phyloP scores from a whole-genome alignment of 2,888 invertebrate genomes.

The Sisyra terminalis region DNA sequence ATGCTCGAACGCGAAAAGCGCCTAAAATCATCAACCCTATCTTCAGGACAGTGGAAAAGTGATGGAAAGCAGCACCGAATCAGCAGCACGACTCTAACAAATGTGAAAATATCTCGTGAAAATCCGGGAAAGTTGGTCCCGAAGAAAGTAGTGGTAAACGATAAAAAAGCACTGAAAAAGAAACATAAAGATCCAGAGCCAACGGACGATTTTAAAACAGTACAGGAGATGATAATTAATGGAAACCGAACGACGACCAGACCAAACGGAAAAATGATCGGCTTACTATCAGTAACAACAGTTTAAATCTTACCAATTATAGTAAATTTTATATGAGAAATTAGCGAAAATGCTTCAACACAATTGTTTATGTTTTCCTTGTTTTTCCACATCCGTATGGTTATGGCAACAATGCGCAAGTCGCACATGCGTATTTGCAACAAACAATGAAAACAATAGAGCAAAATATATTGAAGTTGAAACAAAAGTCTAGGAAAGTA shows the following conservation, averaged over 20 bases:
- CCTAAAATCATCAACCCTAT: slow-evolving; percentile 25
- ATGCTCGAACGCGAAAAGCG: slow-evolving; percentile 44
- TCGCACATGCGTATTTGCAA: no score
- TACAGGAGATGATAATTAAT: slow-evolving; percentile 40
- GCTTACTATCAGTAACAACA: slow-evolving; percentile 36
- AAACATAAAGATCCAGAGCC: slow-evolving; percentile 22
- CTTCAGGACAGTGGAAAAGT: slow-evolving; percentile 15
- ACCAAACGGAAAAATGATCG: slow-evolving; percentile 34
- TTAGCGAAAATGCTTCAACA: no score
- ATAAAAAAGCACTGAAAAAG: slow-evolving; percentile 17
- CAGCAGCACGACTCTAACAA: slow-evolving; percentile 2
- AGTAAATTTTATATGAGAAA: no score
- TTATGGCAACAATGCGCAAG: no score
- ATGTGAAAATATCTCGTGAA: not conserved
- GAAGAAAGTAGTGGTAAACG: slow-evolving; percentile 10
- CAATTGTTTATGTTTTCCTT: no score
- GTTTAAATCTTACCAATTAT: slow-evolving; percentile 22
- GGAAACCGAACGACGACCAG: slow-evolving; percentile 23
- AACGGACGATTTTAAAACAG: slow-evolving; percentile 32
- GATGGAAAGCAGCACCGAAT: not conserved
- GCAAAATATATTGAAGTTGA: no score
- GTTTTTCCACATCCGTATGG: no score
- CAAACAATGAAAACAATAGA: no score
- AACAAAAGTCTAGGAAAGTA: no score
- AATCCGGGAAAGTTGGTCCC: not conserved